These are phyloP conservation scores for Parnassius smintheus DNA, from an alignment of 2,888 invertebrate species.

Conservation along the genomic window DNA sequence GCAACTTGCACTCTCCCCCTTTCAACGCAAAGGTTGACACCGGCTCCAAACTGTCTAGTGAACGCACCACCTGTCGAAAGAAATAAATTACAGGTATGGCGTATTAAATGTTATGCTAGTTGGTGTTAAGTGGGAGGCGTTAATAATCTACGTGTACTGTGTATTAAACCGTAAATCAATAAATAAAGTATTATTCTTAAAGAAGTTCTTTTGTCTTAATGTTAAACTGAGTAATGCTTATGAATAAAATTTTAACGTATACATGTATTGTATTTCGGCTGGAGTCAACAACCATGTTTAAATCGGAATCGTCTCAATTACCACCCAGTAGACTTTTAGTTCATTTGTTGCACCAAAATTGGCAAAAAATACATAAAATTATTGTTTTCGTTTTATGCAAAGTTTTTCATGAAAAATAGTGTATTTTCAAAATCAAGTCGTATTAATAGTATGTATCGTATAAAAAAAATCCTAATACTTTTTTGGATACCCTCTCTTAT, in stretches of 20 bases:
- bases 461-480: too few relatives aligned
- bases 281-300: too few relatives aligned
- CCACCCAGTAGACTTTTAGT: too few relatives aligned
- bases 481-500: too few relatives aligned
- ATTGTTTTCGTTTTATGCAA: too few relatives aligned
- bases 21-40: constrained; percentile 96
- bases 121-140: background rate
- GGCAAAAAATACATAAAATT: too few relatives aligned
- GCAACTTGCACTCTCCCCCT: constrained; percentile 97
- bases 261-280: too few relatives aligned
- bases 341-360: too few relatives aligned
- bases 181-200: constrained; percentile 4
- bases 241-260: constrained; percentile 13
- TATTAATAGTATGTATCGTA: too few relatives aligned
- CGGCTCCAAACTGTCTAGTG: constrained; percentile 91
- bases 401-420: too few relatives aligned
- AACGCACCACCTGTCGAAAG: constrained; percentile 84
- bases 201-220: constrained; percentile 20
- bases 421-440: too few relatives aligned
- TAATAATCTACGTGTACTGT: constrained; percentile 9
- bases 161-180: constrained; percentile 15
- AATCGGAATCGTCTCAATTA: too few relatives aligned
- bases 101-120: constrained; percentile 4
- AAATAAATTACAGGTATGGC: constrained; percentile 11
- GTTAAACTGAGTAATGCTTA: constrained; percentile 10